These are phyloP conservation scores for Danio jaintianensis DNA, from an alignment of 2,797 vertebrate species.

Conservation along the genomic window DNA sequence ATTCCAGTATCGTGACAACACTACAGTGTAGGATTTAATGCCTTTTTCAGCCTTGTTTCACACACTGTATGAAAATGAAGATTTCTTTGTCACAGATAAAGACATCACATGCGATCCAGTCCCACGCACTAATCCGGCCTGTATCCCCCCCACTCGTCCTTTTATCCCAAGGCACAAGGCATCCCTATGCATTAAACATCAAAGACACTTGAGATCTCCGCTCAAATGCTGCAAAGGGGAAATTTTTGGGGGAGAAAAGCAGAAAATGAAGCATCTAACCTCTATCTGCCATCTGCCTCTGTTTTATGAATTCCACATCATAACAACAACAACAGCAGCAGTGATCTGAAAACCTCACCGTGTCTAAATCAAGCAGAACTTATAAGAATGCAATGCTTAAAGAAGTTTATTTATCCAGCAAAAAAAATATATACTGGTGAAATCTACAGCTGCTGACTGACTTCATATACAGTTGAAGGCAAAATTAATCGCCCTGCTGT, in stretches of 20 bases:
- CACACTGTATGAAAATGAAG: constrained; percentile 11
- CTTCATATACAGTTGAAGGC: neutral
- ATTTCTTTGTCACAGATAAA: constrained; percentile 19
- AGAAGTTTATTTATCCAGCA: neutral
- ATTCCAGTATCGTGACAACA: too few relatives aligned
- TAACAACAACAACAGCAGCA: neutral
- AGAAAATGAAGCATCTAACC: constrained; percentile 21
- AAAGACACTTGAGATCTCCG: constrained; percentile 13
- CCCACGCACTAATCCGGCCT: constrained; percentile 15
- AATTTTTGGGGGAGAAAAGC: neutral
- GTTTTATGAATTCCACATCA: neutral
- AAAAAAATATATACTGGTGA: neutral
- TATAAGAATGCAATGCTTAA: neutral
- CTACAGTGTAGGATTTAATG: neutral
- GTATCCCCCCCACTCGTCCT: constrained; percentile 6
- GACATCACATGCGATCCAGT: constrained; percentile 3
- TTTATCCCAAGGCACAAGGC: constrained; percentile 22
- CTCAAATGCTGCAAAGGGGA: constrained; percentile 10
- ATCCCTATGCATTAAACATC: constrained; percentile 40
- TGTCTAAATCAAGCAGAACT: neutral
- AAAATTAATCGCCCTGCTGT: too few relatives aligned
- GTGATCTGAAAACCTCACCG: neutral
- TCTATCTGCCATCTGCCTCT: constrained; percentile 17
- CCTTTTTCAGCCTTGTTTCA: neutral
- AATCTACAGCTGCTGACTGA: neutral